Conservation (phyloP, 2,888 invertebrate species). For the Rhorus exstirpatorius region DNA sequence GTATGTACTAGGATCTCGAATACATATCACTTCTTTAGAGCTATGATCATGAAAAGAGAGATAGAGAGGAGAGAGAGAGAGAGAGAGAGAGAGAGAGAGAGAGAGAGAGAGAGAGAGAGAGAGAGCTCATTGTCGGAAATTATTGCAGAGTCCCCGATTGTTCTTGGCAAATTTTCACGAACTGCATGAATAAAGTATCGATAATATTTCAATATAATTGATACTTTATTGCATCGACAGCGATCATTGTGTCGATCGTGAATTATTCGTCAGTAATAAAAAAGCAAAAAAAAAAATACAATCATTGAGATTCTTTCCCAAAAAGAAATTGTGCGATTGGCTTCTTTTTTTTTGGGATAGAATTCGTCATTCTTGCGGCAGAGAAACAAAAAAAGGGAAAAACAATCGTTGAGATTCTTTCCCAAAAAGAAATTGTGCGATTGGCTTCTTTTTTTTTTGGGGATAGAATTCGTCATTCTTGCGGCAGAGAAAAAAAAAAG, state of each 20-base stretch:
- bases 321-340: conserved; percentile 8
- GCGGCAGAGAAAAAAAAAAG: not conserved
- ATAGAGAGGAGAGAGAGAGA: not conserved
- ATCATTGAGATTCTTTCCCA: conserved; percentile 22
- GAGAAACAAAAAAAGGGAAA: not conserved
- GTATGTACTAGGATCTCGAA: conserved; percentile 58
- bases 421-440: conserved; percentile 14
- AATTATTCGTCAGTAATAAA: conserved; percentile 30
- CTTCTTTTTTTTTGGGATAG: conserved; percentile 39
- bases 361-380: conserved; percentile 7
- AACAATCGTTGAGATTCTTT: conserved; percentile 8
- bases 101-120: not conserved
- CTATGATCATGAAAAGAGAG: conserved; percentile 6
- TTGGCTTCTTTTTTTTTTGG: conserved; percentile 26
- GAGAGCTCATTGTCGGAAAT: conserved; percentile 12
- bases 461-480: conserved; percentile 9
- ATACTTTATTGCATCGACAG: conserved; percentile 39
- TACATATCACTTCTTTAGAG: conserved; percentile 71
- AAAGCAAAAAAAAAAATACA: not conserved
- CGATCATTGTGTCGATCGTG: conserved; percentile 21
- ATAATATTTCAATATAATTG: conserved; percentile 27
- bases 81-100: not conserved
- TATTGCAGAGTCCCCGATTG: not conserved
- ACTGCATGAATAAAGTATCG: conserved; percentile 25
- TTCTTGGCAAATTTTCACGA: not conserved